These are phyloP conservation scores for Carapus acus DNA, from an alignment of 2,797 vertebrate genomes.

Conservation along the genomic window DNA sequence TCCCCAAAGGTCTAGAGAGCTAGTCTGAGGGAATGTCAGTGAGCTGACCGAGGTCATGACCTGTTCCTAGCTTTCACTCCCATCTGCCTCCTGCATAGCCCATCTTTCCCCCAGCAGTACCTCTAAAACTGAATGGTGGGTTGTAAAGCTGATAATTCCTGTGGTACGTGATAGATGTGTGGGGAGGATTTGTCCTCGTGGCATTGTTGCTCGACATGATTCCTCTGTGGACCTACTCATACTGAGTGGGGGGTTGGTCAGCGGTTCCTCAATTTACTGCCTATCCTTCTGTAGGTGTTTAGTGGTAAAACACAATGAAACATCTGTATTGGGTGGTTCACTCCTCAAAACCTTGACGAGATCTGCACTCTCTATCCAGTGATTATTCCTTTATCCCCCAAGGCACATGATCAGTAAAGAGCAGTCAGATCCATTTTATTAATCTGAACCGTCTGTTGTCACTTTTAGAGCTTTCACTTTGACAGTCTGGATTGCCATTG, in stretches of 20 bases:
- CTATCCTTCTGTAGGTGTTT: slow-evolving; percentile 50
- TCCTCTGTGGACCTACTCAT: slow-evolving; percentile 34
- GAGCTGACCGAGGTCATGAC: slow-evolving; percentile 42
- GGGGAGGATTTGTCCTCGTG: not conserved
- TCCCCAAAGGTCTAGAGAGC: slow-evolving; percentile 16
- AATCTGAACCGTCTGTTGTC: no score
- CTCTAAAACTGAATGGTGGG: not conserved
- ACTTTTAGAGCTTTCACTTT: no score
- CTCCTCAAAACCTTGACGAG: slow-evolving; percentile 37
- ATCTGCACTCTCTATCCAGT: not conserved
- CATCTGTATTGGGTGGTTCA: slow-evolving; percentile 62
- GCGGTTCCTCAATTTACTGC: slow-evolving; percentile 35
- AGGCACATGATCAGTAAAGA: not conserved
- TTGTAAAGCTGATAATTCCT: slow-evolving; percentile 3
- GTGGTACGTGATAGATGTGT: slow-evolving; percentile 25
- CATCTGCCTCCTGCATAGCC: slow-evolving; percentile 13
- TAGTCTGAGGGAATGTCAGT: slow-evolving; percentile 37
- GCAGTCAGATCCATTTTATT: no score
- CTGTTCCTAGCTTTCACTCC: slow-evolving; percentile 40
- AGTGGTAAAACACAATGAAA: slow-evolving; percentile 49
- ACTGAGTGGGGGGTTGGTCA: not conserved
- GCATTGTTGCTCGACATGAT: slow-evolving; percentile 43
- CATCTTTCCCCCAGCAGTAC: not conserved
- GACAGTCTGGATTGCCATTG: no score
- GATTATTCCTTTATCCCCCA: slow-evolving; percentile 1